Base-by-base conservation (phyloP, 2,888 invertebrate genomes). In the Pristionchus mayeri region DNA sequence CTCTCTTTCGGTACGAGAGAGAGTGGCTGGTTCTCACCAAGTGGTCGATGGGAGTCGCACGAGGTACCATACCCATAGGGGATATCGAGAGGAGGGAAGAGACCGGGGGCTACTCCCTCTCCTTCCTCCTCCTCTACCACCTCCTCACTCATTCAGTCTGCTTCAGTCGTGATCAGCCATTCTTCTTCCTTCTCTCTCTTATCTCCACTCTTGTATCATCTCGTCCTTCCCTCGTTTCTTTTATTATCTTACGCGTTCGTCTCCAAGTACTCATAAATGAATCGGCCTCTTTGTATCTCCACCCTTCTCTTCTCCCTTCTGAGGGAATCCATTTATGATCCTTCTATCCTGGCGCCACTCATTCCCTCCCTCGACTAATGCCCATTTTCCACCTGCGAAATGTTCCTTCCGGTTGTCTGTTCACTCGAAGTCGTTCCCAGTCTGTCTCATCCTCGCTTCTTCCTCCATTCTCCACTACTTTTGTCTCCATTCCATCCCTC, bases 391-490 rank as follows among this genome's bases (percentile, higher is more conserved):
- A 48, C 27, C n/a, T 30, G 54, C 54, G 30, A 57, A 57, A 11
- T 57, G 24, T 0, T 9, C 57, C 13, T 2, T 63, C n/a, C n/a
- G n/a, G n/a, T n/a, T n/a, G 27, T 27, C 34, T 63, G 16, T 63
- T 63, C 30, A 13, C 16, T 60, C 30, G 24, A 57, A 57, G 2
- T 24, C 63, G 13, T 63, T 63, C 63, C 34, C 63, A 63, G 16
- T 57, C n/a, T 63, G 48, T 44, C 13, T 75, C 75, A 75, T 18
- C 44, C 79, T 4, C 34, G 63, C 63, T 63, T 60, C 81, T 81
- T 44, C 30, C 18, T 24, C 34, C 27, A 63, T 52, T 52, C 9
- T 40, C n/a, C 37, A 67, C 75, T 75, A 40, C 50, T 79, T 40
- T 79, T 79, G 21, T 76, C 76, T 30, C 76, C 34, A 6, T 75